These are phyloP conservation scores for Trachelipus rathkii DNA, from an alignment of 1,140 invertebrate genomes.

Conservation along the genomic window DNA sequence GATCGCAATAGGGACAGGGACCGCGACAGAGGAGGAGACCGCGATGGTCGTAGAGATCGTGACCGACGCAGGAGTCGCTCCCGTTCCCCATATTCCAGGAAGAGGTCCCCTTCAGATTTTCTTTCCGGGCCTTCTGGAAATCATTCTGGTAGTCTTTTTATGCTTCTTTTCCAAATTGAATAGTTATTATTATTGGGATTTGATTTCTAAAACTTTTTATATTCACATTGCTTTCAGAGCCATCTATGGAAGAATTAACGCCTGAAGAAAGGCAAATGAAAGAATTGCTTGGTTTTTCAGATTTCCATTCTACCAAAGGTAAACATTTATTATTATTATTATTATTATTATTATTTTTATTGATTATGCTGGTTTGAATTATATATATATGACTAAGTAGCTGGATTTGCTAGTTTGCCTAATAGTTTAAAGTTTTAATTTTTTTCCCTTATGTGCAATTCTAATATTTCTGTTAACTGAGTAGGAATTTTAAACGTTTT, in stretches of 20 bases:
- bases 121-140: constrained; percentile 21
- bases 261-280: constrained; percentile 28
- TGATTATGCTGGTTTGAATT: too few species aligned
- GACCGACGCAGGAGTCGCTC: constrained; percentile 18
- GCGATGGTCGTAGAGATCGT: constrained; percentile 5
- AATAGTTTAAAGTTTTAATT: too few species aligned
- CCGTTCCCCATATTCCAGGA: constrained; percentile 5
- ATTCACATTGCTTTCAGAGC: neutral
- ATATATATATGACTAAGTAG: too few species aligned
- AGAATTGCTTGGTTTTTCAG: constrained; percentile 21
- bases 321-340: neutral
- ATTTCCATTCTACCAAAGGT: constrained; percentile 30
- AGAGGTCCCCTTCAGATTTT: constrained; percentile 6
- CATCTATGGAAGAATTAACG: constrained; percentile 20
- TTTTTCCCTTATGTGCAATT: too few species aligned
- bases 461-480: too few species aligned
- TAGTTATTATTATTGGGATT: neutral
- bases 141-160: constrained; percentile 16
- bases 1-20: neutral
- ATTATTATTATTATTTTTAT: neutral
- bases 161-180: neutral
- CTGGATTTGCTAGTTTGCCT: too few species aligned
- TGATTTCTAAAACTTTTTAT: too few species aligned
- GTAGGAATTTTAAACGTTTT: too few species aligned
- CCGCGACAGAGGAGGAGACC: constrained; percentile 16